Base-by-base conservation (phyloP, 2,113 vertebrate species). In the Smithornis capensis region DNA sequence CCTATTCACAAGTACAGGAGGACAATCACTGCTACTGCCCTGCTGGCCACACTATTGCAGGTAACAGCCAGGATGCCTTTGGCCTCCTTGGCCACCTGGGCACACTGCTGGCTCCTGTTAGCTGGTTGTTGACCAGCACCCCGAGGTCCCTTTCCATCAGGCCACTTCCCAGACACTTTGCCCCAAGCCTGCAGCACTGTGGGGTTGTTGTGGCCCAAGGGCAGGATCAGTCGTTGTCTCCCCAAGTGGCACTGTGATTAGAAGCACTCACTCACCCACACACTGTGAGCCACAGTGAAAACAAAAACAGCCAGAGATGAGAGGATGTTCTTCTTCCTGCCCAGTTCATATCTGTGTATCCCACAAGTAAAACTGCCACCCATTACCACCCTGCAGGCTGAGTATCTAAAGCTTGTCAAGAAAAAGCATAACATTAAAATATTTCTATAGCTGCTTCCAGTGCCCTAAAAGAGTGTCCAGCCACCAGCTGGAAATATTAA, bases 331-430 rank as follows among this genome's bases (percentile, higher is more conserved):
- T 6, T 4, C 1, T 42, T 52, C 13, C 17, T 25, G 7, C 12
- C 23, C n/a, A 12, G 7, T 18, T 64, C 23, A 38, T 4, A 1
- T 78, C 42, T 56, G 19, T 3, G 14, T 65, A 11, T 59, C 21
- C 24, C 45, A 38, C 17, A 25, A 37, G 37, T 19, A 57, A 50
- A 42, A 31, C 7, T 6, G 8, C 12, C 31, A 28, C 25, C 18
- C 31, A 35, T 11, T 12, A 0, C 12, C 3, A 4, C n/a, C 33
- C 12, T 12, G 15, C 0, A 12, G 5, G 4, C 3, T 25, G 22
- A 42, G 17, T 27, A 53, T 16, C 19, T 47, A 40, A 35, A 17
- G 25, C 50, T 77, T 74, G 47, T 23, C 52, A 86, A 29, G 9
- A 60, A 47, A 14, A 11, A 81, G 7, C 3, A 37, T 35, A 68